Base-by-base conservation (phyloP, 2,113 vertebrate species). In the Sorex araneus region DNA sequence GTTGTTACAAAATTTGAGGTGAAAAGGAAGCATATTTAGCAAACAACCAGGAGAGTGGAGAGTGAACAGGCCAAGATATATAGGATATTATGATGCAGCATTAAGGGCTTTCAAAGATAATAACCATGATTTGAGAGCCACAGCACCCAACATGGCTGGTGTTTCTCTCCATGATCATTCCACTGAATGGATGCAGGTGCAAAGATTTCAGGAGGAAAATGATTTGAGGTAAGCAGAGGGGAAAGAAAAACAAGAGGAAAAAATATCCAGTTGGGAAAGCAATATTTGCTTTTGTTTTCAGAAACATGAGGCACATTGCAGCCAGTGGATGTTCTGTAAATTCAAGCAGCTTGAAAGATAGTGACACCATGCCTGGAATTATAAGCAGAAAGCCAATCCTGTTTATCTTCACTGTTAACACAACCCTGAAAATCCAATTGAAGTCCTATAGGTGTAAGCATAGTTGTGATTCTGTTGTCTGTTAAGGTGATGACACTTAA, bases 241-340 rank as follows among this genome's bases (percentile, higher is more conserved):
- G 23, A 94, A 89, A 69, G 64, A 75, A 89, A 76, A 81, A 47
- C 8, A 67, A 75, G 9, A n/a, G 11, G 10, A 18, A 28, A 76
- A 76, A 73, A 50, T 63, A 32, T 8, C 4, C 8, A 71, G 57
- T 75, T 76, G 23, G 16, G 32, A 83, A 94, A 90, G 67, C 3
- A 21, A 8, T 28, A 54, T 50, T 69, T 66, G 8, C n/a, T 89
- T 92, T 86, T 87, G 25, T 86, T 92, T 93, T 84, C 1, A 93
- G 73, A 88, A 83, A 77, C 57, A 8, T 74, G 47, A 85, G 10
- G 23, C 4, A 34, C 19, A 13, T 23, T 8, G 19, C 30, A 60
- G 8, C 28, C 23, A 27, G 19, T 36, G 82, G 60, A 67, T 74
- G 32, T 43, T 94, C 34, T 75, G 3, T 23, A 79, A 93, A 63